These are phyloP conservation scores for Tapirus indicus DNA, from an alignment of 2,797 vertebrate species.

Conservation along the genomic window DNA sequence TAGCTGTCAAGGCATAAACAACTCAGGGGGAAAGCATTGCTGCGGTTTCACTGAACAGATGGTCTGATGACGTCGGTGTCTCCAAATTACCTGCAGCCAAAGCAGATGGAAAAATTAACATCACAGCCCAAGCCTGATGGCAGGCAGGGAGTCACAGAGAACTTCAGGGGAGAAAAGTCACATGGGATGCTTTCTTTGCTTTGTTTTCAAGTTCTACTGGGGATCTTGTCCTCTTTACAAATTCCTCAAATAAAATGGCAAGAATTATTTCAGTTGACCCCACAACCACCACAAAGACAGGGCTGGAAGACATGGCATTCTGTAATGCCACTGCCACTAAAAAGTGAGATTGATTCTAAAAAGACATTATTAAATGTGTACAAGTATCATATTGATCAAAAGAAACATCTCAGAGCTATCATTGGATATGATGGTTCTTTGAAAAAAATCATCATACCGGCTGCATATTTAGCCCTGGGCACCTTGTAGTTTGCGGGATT, in stretches of 20 bases:
- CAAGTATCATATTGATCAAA: not conserved
- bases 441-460: not conserved
- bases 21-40: constrained; percentile 55
- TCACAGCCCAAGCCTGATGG: constrained; percentile 64
- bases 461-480: not conserved
- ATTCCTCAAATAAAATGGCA: not conserved
- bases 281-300: not conserved
- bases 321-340: not conserved
- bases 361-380: constrained; percentile 26
- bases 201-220: not conserved
- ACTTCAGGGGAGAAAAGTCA: not conserved
- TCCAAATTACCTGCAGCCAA: constrained; percentile 83
- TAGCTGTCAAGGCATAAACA: constrained; percentile 78
- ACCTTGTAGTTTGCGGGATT: not conserved
- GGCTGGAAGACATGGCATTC: not conserved
- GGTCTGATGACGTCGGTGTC: constrained; percentile 76
- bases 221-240: not conserved
- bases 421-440: not conserved
- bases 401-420: not conserved
- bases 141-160: constrained; percentile 56
- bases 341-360: constrained; percentile 23
- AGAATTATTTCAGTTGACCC: not conserved
- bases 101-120: constrained; percentile 81
- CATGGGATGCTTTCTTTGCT: not conserved
- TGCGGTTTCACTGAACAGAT: constrained; percentile 82